Percentiles rank a stretch among this genome's conserved stretches.
These are phyloP conservation scores for Tenebrio molitor DNA, from an alignment of 1,140 invertebrate genomes.

Conservation along the genomic window DNA sequence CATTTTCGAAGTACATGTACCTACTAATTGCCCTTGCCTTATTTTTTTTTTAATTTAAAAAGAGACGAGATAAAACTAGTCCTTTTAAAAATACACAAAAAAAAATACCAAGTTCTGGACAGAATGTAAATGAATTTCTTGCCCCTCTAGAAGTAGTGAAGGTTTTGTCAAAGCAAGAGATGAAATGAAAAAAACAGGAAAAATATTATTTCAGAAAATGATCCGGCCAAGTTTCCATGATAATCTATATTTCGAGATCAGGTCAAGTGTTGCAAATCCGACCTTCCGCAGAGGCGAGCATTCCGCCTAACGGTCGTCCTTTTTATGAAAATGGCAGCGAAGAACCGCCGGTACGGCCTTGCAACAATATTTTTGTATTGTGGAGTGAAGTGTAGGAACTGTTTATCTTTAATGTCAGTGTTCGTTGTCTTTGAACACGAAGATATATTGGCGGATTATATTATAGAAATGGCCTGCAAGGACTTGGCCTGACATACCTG, in stretches of 20 bases:
- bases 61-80: too few species aligned
- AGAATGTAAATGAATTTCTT: too few species aligned
- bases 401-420: constrained; percentile 34
- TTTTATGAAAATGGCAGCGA: too few species aligned
- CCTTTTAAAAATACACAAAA: too few species aligned
- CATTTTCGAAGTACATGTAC: too few species aligned
- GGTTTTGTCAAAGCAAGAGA: too few species aligned
- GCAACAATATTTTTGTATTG: constrained; percentile 13
- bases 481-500: constrained; percentile 42
- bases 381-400: constrained; percentile 18
- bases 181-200: too few species aligned
- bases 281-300: neutral
- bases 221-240: neutral
- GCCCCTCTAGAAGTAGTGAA: too few species aligned
- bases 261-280: neutral
- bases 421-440: neutral
- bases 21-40: too few species aligned
- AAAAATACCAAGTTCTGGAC: too few species aligned
- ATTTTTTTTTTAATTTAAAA: too few species aligned
- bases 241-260: constrained; percentile 1
- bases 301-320: constrained; percentile 6
- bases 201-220: too few species aligned
- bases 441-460: constrained; percentile 32
- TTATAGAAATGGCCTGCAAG: constrained; percentile 37
- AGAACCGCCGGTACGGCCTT: constrained; percentile 5